Percentiles rank a stretch among this genome's conserved stretches.
Evolutionary conservation across 2,888 invertebrate genomes (phyloP).

Genomic region (Clivina fossor): DNA sequence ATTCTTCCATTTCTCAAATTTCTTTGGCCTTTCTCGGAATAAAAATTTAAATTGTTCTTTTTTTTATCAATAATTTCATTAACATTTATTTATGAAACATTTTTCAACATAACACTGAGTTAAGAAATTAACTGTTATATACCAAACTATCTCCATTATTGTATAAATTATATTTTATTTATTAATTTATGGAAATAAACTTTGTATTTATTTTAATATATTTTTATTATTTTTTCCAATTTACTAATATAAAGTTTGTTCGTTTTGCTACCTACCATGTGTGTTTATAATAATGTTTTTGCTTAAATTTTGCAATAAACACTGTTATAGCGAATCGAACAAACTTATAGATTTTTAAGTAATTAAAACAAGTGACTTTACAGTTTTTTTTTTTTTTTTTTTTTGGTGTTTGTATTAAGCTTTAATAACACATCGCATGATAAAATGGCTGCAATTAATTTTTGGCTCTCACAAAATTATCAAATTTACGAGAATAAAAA

Average conservation of each 20-base stretch:
- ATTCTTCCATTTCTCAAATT: too few species aligned
- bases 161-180: slow-evolving; percentile 24
- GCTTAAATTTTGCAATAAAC: slow-evolving; percentile 10
- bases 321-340: slow-evolving; percentile 9
- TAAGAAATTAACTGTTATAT: neutral
- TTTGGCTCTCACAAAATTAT: too few species aligned
- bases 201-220: slow-evolving; percentile 24
- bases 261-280: neutral
- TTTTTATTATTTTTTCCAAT: slow-evolving; percentile 9
- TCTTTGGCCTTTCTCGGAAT: too few species aligned
- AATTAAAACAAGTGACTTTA: neutral
- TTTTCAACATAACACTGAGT: too few species aligned
- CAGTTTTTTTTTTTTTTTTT: neutral
- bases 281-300: slow-evolving; percentile 8
- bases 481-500: too few species aligned
- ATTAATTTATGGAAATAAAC: slow-evolving; percentile 31
- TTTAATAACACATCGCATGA: neutral
- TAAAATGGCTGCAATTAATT: neutral
- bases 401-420: neutral
- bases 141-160: neutral
- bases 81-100: too few species aligned
- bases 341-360: neutral
- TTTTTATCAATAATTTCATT: too few species aligned
- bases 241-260: slow-evolving; percentile 4
- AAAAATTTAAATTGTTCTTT: too few species aligned